Conservation (phyloP, 2,113 vertebrate genomes). For the Isurus oxyrinchus region DNA sequence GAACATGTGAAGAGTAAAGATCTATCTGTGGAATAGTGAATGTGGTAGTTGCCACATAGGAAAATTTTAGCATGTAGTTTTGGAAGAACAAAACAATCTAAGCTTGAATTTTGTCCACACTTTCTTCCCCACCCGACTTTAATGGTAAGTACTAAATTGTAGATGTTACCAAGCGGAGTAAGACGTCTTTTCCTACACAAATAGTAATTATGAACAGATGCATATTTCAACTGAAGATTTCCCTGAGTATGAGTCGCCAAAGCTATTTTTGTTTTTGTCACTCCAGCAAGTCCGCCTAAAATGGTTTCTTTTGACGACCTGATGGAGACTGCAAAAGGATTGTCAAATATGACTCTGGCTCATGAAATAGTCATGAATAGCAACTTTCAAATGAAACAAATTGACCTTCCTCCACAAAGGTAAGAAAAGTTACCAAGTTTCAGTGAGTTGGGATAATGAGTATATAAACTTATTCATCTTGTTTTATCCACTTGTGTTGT, state of each 20-base stretch:
- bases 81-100: neutral
- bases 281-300: constrained; percentile 79
- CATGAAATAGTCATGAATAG: constrained; percentile 83
- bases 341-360: constrained; percentile 73
- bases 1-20: neutral
- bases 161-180: neutral
- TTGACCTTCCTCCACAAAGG: constrained; percentile 69
- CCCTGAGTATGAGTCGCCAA: neutral
- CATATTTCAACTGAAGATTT: neutral
- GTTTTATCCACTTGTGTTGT: neutral
- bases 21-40: neutral
- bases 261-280: constrained; percentile 41
- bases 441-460: neutral
- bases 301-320: constrained; percentile 72
- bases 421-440: constrained; percentile 43
- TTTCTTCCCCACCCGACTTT: neutral
- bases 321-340: constrained; percentile 72
- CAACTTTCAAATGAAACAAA: constrained; percentile 66
- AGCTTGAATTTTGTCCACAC: neutral
- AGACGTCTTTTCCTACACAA: neutral
- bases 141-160: neutral
- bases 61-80: neutral
- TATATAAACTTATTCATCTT: neutral
- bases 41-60: neutral
- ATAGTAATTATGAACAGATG: neutral